A percentile compares a stretch with the other conserved stretches of the same genome.
Evolutionary conservation across 2,113 vertebrate species (phyloP).

Genomic region (Pantherophis guttatus): DNA sequence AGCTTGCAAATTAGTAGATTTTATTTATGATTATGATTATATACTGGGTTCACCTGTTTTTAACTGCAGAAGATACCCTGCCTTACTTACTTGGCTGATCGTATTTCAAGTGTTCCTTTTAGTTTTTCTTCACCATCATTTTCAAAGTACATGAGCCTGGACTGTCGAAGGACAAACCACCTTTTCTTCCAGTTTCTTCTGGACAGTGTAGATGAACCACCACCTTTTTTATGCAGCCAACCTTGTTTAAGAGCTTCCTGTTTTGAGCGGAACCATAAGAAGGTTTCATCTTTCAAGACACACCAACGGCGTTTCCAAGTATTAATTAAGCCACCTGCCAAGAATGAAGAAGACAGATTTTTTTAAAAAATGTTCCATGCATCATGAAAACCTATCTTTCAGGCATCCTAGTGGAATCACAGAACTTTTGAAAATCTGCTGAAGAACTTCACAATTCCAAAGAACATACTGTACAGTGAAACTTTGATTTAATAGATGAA

Average conservation of each 20-base stretch:
- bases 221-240: constrained; percentile 96
- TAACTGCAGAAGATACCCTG: too few species aligned
- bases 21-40: background rate
- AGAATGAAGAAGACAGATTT: constrained; percentile 16
- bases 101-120: constrained; percentile 91
- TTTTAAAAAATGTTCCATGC: background rate
- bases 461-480: background rate
- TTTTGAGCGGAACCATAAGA: constrained; percentile 97
- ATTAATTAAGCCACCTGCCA: constrained; percentile 92
- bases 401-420: background rate
- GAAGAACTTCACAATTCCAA: background rate
- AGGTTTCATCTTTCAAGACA: constrained; percentile 95
- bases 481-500: background rate
- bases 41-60: background rate
- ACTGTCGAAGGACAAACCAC: constrained; percentile 96
- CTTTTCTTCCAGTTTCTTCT: constrained; percentile 96
- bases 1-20: background rate
- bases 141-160: constrained; percentile 94
- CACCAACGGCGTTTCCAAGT: constrained; percentile 97
- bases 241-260: constrained; percentile 98
- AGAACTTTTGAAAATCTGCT: background rate
- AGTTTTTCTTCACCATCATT: constrained; percentile 92
- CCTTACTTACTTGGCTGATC: constrained; percentile 82
- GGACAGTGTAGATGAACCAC: constrained; percentile 92
- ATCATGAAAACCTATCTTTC: background rate